These are phyloP conservation scores for Dicyrtoma fusca DNA, from an alignment of 2,888 invertebrate species.

Conservation along the genomic window DNA sequence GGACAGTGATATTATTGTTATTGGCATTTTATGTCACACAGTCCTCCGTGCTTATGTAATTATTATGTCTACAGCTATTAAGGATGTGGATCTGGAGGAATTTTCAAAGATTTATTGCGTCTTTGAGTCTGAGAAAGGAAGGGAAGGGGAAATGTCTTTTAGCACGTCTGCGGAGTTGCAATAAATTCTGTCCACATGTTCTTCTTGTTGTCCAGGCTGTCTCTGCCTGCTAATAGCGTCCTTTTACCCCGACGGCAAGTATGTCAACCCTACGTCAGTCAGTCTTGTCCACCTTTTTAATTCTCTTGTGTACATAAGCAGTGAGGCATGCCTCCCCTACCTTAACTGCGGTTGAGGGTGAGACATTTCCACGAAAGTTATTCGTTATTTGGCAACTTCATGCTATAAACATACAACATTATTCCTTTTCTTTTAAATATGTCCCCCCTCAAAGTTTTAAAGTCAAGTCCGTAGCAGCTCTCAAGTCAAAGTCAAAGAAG, in stretches of 20 bases:
- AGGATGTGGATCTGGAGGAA: conserved; percentile 8
- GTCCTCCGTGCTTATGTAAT: too few species aligned
- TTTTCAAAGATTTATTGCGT: neutral
- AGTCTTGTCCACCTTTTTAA: neutral
- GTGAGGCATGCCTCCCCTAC: neutral
- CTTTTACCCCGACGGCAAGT: conserved; percentile 34
- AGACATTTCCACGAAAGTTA: too few species aligned
- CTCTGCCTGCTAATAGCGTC: conserved; percentile 7
- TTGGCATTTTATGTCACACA: too few species aligned
- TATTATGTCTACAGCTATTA: neutral
- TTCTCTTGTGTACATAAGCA: too few species aligned
- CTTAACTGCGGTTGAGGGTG: neutral
- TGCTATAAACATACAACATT: neutral
- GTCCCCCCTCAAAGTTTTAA: too few species aligned
- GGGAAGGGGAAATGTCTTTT: conserved; percentile 29
- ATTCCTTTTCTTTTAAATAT: too few species aligned
- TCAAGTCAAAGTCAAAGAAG: too few species aligned
- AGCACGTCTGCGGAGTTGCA: conserved; percentile 35
- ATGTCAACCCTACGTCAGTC: too few species aligned
- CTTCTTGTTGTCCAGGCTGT: neutral
- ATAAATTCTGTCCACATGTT: conserved; percentile 11
- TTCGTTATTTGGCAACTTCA: conserved; percentile 1
- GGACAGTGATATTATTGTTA: neutral
- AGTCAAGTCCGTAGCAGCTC: too few species aligned
- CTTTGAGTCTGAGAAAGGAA: conserved; percentile 9